A percentile compares a stretch with the other conserved stretches of the same genome.
phyloP scores from a whole-genome alignment of 2,113 vertebrate species.

The Spea bombifrons region DNA sequence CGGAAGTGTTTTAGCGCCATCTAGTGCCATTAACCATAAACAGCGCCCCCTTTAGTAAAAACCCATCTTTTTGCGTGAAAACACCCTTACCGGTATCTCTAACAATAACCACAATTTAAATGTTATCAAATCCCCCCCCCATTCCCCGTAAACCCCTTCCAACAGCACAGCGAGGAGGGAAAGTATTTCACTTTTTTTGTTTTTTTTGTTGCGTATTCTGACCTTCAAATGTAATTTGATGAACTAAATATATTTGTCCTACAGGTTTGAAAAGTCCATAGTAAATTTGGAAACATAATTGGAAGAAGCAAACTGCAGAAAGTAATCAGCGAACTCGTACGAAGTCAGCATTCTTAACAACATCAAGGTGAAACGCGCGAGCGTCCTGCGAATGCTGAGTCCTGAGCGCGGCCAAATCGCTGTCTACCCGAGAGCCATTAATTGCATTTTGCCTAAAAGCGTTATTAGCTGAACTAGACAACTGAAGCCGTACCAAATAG shows the following conservation, averaged over 20 bases:
- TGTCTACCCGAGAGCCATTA: conserved; percentile 38
- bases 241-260: conserved; percentile 30
- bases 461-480: conserved; percentile 45
- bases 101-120: background rate
- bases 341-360: conserved; percentile 46
- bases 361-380: conserved; percentile 1
- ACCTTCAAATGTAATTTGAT: conserved; percentile 33
- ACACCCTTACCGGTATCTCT: background rate
- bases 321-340: conserved; percentile 37
- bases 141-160: background rate
- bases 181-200: conserved; percentile 12
- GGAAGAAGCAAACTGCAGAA: conserved; percentile 38
- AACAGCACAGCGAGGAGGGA: background rate
- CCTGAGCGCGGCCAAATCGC: conserved; percentile 7
- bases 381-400: background rate
- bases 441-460: conserved; percentile 47
- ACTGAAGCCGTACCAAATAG: conserved; percentile 44
- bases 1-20: conserved; percentile 62
- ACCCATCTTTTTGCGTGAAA: background rate
- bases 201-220: background rate
- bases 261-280: conserved; percentile 39
- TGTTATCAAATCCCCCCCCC: background rate
- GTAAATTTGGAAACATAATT: conserved; percentile 41
- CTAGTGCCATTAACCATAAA: conserved; percentile 45
- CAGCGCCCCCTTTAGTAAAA: rapidly evolving